Conservation (phyloP, 2,797 vertebrate species). For the Betta splendens region DNA sequence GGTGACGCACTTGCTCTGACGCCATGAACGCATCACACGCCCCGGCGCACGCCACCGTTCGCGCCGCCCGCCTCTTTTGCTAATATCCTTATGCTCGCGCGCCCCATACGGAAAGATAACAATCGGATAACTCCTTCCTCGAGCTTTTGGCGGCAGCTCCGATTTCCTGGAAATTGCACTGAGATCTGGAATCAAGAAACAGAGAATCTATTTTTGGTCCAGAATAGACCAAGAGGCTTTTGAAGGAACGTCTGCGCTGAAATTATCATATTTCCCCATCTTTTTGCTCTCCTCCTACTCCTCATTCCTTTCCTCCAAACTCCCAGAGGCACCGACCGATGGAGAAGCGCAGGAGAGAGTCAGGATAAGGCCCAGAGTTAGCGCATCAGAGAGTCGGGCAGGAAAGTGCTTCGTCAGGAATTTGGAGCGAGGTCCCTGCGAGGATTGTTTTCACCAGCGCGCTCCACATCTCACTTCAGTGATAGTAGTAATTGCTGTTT, state of each 20-base stretch:
- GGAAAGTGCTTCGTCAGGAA: conserved; percentile 55
- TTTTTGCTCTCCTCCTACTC: conserved; percentile 44
- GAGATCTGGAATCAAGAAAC: conserved; percentile 59
- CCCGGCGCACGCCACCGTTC: conserved; percentile 43
- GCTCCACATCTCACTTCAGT: conserved; percentile 25
- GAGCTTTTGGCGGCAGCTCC: conserved; percentile 48
- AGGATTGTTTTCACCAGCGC: conserved; percentile 35
- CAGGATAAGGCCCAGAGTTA: conserved; percentile 73
- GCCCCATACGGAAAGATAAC: conserved; percentile 44
- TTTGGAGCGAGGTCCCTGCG: conserved; percentile 32
- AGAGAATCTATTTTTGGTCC: conserved; percentile 55
- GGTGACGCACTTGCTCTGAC: conserved; percentile 44
- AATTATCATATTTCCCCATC: conserved; percentile 50
- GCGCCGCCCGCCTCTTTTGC: conserved; percentile 9
- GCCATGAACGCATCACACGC: conserved; percentile 58
- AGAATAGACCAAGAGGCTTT: conserved; percentile 56
- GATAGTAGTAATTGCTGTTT: conserved; percentile 33
- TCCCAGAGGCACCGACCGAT: conserved; percentile 73
- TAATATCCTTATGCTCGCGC: conserved; percentile 28
- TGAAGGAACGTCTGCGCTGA: conserved; percentile 50
- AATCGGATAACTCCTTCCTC: conserved; percentile 37
- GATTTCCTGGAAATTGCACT: conserved; percentile 60
- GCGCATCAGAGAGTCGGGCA: conserved; percentile 42
- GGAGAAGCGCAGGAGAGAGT: conserved; percentile 78
- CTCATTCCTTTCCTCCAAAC: conserved; percentile 49